These are phyloP conservation scores for Coracopsis vasa DNA, from an alignment of 2,113 vertebrate species.

Conservation along the genomic window DNA sequence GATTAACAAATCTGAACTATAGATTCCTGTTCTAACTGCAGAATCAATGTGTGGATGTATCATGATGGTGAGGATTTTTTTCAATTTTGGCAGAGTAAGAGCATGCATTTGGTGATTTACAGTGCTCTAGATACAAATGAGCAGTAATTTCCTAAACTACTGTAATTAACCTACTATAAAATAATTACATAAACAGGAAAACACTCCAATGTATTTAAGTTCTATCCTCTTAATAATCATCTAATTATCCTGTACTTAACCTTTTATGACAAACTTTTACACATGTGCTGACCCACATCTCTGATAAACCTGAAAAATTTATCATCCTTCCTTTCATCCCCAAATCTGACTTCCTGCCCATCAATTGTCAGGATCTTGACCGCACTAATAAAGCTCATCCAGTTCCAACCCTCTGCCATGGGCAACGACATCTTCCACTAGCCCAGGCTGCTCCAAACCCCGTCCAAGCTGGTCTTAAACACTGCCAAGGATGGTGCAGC, in stretches of 20 bases:
- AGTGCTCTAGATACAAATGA: neutral
- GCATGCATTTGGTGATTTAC: neutral
- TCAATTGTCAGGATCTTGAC: neutral
- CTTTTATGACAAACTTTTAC: neutral
- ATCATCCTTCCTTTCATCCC: neutral
- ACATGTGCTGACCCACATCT: neutral
- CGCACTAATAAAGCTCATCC: neutral
- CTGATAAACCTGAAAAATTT: neutral
- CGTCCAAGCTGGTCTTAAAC: rapidly evolving
- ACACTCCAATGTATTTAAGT: neutral
- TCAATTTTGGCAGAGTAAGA: neutral
- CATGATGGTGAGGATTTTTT: neutral
- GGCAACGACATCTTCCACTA: neutral
- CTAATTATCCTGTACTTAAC: neutral
- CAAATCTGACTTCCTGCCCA: neutral
- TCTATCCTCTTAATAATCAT: neutral
- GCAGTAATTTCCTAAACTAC: neutral
- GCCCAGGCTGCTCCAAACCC: rapidly evolving
- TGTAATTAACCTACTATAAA: neutral
- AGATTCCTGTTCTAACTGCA: neutral
- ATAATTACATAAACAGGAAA: neutral
- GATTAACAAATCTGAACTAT: neutral
- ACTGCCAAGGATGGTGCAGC: neutral
- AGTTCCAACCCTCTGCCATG: rapidly evolving
- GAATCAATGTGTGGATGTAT: neutral